Evolutionary conservation across 2,113 vertebrate genomes (phyloP).

Genomic region (Dendropsophus ebraccatus): DNA sequence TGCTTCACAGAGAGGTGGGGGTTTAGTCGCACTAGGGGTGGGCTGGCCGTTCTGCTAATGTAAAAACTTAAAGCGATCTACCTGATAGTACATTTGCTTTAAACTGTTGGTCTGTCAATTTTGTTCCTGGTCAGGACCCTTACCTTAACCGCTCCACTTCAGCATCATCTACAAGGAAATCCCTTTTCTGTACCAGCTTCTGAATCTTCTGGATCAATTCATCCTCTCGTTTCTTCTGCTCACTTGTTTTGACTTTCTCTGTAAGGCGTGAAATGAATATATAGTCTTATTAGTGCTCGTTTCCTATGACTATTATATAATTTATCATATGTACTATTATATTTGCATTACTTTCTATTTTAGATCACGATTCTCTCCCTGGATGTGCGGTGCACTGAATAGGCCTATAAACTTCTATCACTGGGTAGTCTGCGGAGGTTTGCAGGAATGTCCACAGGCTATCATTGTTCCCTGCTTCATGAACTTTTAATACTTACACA

Average conservation of each 20-base stretch:
- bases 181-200: slow-evolving; percentile 94
- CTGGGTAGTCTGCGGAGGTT: background rate
- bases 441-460: background rate
- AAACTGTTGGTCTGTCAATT: background rate
- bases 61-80: too few relatives aligned
- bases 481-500: slow-evolving; percentile 39
- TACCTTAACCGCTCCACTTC: slow-evolving; percentile 96
- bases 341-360: background rate
- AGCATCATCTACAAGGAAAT: slow-evolving; percentile 96
- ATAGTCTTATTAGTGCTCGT: background rate
- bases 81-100: too few relatives aligned
- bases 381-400: background rate
- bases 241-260: slow-evolving; percentile 92
- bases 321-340: background rate
- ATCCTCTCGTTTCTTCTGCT: slow-evolving; percentile 88
- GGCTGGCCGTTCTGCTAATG: too few relatives aligned
- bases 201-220: slow-evolving; percentile 96
- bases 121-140: slow-evolving; percentile 21
- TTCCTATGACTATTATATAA: background rate
- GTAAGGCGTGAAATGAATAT: slow-evolving; percentile 52
- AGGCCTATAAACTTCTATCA: slow-evolving; percentile 11
- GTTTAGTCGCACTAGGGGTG: too few relatives aligned
- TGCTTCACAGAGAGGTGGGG: too few relatives aligned
- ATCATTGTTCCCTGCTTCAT: slow-evolving; percentile 35
- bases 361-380: background rate